Conservation (phyloP, 1,140 invertebrate genomes). For the Drosophila biarmipes region DNA sequence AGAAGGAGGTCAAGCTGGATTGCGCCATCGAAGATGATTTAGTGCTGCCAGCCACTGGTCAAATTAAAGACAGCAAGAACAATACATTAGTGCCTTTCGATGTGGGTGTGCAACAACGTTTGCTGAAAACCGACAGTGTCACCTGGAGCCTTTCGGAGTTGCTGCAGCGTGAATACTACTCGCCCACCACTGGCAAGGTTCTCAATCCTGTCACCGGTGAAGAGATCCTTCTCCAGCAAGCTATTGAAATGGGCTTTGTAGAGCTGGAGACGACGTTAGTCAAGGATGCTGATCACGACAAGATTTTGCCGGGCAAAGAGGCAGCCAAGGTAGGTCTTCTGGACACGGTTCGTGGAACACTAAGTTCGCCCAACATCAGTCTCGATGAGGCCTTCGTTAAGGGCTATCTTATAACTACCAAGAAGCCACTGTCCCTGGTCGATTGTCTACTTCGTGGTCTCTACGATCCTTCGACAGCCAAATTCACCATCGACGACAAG, state of each 20-base stretch:
- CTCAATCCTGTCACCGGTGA: constrained; percentile 92
- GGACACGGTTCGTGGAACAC: constrained; percentile 89
- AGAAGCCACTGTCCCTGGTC: constrained; percentile 92
- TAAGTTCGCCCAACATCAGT: constrained; percentile 89
- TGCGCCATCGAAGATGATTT: constrained; percentile 89
- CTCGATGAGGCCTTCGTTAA: constrained; percentile 91
- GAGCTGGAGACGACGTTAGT: constrained; percentile 89
- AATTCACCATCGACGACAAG: constrained; percentile 90
- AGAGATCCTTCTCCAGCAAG: constrained; percentile 89
- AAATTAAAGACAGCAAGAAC: constrained; percentile 88
- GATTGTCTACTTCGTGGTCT: constrained; percentile 93
- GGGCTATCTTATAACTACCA: constrained; percentile 90
- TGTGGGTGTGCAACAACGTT: constrained; percentile 88
- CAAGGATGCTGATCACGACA: constrained; percentile 90
- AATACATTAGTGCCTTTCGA: constrained; percentile 89
- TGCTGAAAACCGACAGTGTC: constrained; percentile 89
- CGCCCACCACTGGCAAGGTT: constrained; percentile 90
- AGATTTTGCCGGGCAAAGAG: constrained; percentile 88
- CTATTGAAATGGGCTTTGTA: constrained; percentile 89
- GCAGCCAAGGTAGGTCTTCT: constrained; percentile 89
- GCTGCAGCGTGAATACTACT: constrained; percentile 92
- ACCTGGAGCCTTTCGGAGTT: constrained; percentile 90
- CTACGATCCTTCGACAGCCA: constrained; percentile 91
- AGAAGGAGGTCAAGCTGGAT: constrained; percentile 88
- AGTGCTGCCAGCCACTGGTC: constrained; percentile 88